Base-by-base conservation (phyloP, 2,888 invertebrate species). In the Hydropsyche betteni region DNA sequence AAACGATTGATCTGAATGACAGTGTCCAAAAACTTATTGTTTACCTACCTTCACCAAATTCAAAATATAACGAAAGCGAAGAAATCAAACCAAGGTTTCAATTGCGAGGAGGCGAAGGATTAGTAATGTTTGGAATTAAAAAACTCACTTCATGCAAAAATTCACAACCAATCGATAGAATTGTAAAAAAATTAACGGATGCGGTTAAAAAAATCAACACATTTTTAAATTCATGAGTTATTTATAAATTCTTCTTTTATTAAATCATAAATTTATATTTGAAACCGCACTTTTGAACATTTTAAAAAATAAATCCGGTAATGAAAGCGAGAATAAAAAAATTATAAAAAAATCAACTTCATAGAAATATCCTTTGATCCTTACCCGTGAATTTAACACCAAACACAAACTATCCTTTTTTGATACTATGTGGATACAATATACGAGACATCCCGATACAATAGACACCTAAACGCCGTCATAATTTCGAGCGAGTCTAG, bases 131-230 rank as follows among this genome's bases (percentile, higher is more conserved):
- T 0, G 87, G 86, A 7, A 83, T 84, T 0, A 85, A 86, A 0
- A 82, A 87, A 38, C 86, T 86, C 3, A 58, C n/a, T 58, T 44
- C 10, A 4, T 87, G 87, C 74, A 86, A 85, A 0, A 86, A 86
- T 0, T 86, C 87, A 0, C 87, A 87, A 0, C 87, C 87, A 0
- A 87, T 87, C 0, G 87, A 87, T 77, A 87, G 86, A 78, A 87
- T 87, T 14, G 83, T 87, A 33, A 85, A 74, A 75, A 87, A 86
- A 77, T 79, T 87, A n/a, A 81, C 84, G 0, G 87, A 87, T 77
- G 87, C 87, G 0, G 86, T 87, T 86, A 86, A 87, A 81, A 87
- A 86, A 80, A 80, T 87, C 76, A 87, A 86, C 81, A 87, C 86
- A 81, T 87, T 87, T 80, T 87, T 87, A 74, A 83, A 83, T 76